phyloP scores from a whole-genome alignment of 2,888 invertebrate genomes.

The Cantharis rustica region DNA sequence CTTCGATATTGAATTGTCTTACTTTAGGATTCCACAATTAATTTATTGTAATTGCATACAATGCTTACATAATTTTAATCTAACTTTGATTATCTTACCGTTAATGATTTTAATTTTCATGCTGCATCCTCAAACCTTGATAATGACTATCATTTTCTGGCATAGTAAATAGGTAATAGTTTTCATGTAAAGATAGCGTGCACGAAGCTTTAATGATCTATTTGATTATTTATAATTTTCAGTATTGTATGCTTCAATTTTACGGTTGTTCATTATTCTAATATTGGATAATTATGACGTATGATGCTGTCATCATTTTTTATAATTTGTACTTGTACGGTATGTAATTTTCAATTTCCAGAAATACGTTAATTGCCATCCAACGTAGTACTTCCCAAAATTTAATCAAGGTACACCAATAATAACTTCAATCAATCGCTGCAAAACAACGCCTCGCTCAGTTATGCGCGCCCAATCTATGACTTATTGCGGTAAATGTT shows the following conservation, averaged over 20 bases:
- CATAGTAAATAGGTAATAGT: not conserved
- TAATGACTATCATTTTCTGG: slow-evolving; percentile 5
- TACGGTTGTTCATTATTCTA: not conserved
- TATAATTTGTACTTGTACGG: not conserved
- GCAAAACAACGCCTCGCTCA: not conserved
- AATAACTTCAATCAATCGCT: not conserved
- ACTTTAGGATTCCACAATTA: not conserved
- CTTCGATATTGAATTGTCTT: not conserved
- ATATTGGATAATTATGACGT: not conserved
- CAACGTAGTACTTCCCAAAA: not conserved
- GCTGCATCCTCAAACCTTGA: slow-evolving; percentile 11
- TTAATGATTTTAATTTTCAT: not conserved
- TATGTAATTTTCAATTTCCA: not conserved
- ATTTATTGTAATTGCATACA: not conserved
- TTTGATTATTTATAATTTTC: not conserved
- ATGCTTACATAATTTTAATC: not conserved
- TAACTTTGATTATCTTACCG: not conserved
- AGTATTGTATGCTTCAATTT: not conserved
- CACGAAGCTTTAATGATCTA: not conserved
- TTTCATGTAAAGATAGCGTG: not conserved
- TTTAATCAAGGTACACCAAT: not conserved
- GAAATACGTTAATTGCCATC: not conserved
- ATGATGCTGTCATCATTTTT: not conserved
- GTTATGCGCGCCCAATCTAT: not conserved
- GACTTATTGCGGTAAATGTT: not conserved